phyloP scores from a whole-genome alignment of 2,113 vertebrate species.

The Motacilla tschutschensis region DNA sequence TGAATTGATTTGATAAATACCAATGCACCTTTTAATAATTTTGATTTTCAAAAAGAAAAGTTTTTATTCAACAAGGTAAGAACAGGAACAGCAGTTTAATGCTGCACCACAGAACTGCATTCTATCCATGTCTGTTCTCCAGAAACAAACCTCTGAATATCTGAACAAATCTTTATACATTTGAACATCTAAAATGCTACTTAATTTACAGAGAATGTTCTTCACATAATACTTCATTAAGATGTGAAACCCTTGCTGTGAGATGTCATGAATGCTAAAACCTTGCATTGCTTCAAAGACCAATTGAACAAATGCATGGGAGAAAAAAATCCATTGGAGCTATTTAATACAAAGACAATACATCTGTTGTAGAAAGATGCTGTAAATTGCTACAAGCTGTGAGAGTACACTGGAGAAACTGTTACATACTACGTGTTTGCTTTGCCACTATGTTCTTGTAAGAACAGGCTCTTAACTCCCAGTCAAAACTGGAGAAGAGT shows the following conservation, averaged over 20 bases:
- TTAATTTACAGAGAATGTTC: neutral
- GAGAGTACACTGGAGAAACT: neutral
- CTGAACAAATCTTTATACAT: neutral
- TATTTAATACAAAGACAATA: constrained; percentile 18
- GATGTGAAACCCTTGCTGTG: constrained; percentile 5
- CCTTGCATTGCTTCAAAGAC: constrained; percentile 9
- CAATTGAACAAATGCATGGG: neutral
- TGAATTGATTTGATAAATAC: neutral
- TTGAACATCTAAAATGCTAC: neutral
- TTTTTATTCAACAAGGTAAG: neutral
- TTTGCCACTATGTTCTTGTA: neutral
- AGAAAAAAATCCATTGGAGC: neutral
- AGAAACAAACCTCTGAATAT: neutral
- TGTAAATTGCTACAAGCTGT: neutral
- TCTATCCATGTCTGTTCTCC: neutral
- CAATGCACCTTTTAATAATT: too few relatives aligned
- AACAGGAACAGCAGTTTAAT: neutral
- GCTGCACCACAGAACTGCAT: neutral
- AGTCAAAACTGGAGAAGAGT: neutral
- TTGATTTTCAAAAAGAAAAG: too few relatives aligned
- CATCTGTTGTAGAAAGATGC: neutral
- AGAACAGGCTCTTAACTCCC: neutral
- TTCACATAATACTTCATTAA: neutral
- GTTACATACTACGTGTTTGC: neutral
- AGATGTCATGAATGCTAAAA: constrained; percentile 9